Percentiles rank a stretch among this genome's conserved stretches.
phyloP scores from a whole-genome alignment of 2,888 invertebrate genomes.

The Plagiodera versicolora region DNA sequence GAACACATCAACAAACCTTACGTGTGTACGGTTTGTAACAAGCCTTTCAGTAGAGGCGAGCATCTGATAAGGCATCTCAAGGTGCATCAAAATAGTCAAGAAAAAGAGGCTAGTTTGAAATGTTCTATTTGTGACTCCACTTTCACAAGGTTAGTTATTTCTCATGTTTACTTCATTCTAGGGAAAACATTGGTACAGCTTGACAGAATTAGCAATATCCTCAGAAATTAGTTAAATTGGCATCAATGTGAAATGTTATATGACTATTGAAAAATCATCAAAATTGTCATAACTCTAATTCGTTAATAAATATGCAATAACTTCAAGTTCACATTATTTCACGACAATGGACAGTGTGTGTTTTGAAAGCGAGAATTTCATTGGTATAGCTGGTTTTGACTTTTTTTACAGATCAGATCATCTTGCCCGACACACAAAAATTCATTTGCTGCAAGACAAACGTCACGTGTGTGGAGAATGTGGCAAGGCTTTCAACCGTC shows the following conservation, averaged over 20 bases:
- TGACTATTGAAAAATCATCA: too few relatives aligned
- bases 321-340: too few relatives aligned
- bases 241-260: too few relatives aligned
- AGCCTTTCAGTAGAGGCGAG: conserved; percentile 53
- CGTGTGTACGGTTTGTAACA: conserved; percentile 52
- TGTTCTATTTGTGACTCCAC: conserved; percentile 53
- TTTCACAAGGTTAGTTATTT: conserved; percentile 49
- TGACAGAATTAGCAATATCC: too few relatives aligned
- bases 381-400: not conserved
- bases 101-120: conserved; percentile 46
- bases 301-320: too few relatives aligned
- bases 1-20: conserved; percentile 54
- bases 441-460: conserved; percentile 58
- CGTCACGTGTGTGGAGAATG: conserved; percentile 64
- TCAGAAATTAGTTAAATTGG: too few relatives aligned
- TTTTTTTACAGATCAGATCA: conserved; percentile 60
- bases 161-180: too few relatives aligned
- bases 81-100: conserved; percentile 45
- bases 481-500: conserved; percentile 64
- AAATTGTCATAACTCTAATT: too few relatives aligned
- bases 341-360: too few relatives aligned
- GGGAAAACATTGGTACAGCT: too few relatives aligned
- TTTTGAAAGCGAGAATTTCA: too few relatives aligned
- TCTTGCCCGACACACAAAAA: conserved; percentile 65
- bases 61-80: conserved; percentile 55